Percentiles rank a stretch among this genome's conserved stretches.
phyloP scores from a whole-genome alignment of 2,113 vertebrate genomes.

The Pachycephala philippinensis region DNA sequence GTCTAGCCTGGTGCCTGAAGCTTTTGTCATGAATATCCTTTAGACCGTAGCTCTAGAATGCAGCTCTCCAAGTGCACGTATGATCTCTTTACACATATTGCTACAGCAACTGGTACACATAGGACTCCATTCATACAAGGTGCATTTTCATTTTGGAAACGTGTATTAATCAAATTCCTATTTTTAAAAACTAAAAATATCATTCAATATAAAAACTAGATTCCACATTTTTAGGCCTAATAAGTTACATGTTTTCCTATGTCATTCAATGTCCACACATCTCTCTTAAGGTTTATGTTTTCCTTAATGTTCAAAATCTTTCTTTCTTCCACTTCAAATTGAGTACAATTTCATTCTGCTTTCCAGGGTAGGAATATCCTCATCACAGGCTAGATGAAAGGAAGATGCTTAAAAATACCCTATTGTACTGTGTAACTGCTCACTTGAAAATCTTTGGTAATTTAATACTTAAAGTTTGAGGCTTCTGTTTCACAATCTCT shows the following conservation, averaged over 20 bases:
- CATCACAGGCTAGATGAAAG: not conserved
- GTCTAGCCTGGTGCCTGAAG: not conserved
- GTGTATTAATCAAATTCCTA: not conserved
- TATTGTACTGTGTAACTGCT: not conserved
- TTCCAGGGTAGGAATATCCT: not conserved
- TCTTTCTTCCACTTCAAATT: not conserved
- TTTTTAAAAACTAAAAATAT: not conserved
- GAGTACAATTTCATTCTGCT: not conserved
- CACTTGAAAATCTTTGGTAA: not conserved
- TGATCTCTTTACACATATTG: not conserved
- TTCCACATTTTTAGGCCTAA: not conserved
- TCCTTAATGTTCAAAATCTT: not conserved
- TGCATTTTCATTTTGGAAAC: not conserved
- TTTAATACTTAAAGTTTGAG: not conserved
- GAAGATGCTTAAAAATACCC: not conserved
- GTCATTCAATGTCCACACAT: fast-evolving
- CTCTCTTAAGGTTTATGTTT: not conserved
- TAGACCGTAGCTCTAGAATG: not conserved
- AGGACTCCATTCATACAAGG: not conserved
- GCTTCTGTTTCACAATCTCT: not conserved
- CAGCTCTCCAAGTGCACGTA: not conserved
- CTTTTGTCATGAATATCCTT: not conserved
- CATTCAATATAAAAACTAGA: not conserved
- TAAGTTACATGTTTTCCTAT: not conserved
- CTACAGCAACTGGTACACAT: not conserved